Conservation (phyloP, 2,888 invertebrate genomes). For the Calameuta pallipes region DNA sequence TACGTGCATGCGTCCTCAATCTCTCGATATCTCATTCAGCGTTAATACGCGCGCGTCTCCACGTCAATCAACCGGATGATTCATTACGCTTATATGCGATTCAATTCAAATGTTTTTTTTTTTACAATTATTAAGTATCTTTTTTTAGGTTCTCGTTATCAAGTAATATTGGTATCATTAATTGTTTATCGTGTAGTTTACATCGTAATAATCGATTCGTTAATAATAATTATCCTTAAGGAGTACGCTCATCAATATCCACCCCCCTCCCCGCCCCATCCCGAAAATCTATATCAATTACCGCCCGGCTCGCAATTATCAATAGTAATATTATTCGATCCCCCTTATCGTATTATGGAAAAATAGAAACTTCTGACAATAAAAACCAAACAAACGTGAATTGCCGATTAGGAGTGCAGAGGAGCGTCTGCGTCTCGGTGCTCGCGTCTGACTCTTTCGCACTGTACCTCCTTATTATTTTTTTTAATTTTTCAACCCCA, state of each 20-base stretch:
- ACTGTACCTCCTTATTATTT: background rate
- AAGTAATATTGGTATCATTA: conserved; percentile 45
- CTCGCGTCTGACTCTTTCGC: background rate
- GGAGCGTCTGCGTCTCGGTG: conserved; percentile 3
- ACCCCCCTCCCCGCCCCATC: conserved; percentile 26
- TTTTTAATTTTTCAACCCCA: background rate
- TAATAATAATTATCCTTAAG: conserved; percentile 41
- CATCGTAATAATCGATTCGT: conserved; percentile 38
- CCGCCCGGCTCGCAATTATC: conserved; percentile 20
- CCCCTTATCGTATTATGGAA: conserved; percentile 64
- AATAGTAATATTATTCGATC: conserved; percentile 58
- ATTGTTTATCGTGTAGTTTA: conserved; percentile 40
- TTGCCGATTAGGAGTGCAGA: conserved; percentile 41
- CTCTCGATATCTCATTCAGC: conserved; percentile 26
- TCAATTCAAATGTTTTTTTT: conserved; percentile 34
- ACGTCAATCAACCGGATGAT: conserved; percentile 13
- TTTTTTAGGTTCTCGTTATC: conserved; percentile 15
- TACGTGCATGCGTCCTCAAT: conserved; percentile 15
- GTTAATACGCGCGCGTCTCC: conserved; percentile 23
- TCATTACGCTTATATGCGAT: conserved; percentile 24
- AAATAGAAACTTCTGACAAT: conserved; percentile 67
- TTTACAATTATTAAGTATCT: conserved; percentile 38
- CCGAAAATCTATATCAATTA: conserved; percentile 9
- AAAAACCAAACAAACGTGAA: conserved; percentile 66
- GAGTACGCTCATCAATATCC: conserved; percentile 23